Conservation (phyloP, 2,888 invertebrate genomes). For the Platypus cylindrus region DNA sequence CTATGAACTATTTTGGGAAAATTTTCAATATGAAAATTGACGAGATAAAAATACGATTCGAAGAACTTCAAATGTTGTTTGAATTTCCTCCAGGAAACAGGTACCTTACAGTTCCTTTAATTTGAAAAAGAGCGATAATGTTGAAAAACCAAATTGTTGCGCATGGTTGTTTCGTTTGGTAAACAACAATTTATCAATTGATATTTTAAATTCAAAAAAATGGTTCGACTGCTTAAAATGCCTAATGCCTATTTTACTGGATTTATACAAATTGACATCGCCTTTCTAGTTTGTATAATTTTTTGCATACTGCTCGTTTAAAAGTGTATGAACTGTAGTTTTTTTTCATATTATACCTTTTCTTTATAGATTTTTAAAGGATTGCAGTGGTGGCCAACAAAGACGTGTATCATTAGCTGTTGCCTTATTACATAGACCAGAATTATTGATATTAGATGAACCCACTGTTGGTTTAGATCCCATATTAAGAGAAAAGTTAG, state of each 20-base stretch:
- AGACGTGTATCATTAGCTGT: conserved; percentile 80
- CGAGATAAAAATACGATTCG: conserved; percentile 49
- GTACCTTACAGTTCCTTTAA: too few relatives aligned
- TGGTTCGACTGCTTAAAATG: too few relatives aligned
- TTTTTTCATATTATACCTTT: neutral
- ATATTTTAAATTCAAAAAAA: too few relatives aligned
- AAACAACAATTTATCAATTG: too few relatives aligned
- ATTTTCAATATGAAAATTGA: conserved; percentile 64
- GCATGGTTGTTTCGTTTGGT: too few relatives aligned
- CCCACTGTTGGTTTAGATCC: conserved; percentile 93
- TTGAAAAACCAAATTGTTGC: too few relatives aligned
- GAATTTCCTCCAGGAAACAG: conserved; percentile 59
- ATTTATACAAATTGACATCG: too few relatives aligned
- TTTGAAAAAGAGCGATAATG: too few relatives aligned
- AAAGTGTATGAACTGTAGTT: neutral
- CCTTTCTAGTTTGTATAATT: neutral
- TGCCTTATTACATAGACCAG: conserved; percentile 78
- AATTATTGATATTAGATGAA: conserved; percentile 80
- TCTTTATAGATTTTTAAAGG: conserved; percentile 47
- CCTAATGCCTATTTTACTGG: too few relatives aligned
- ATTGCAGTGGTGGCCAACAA: conserved; percentile 82
- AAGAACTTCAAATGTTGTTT: conserved; percentile 55
- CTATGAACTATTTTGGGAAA: conserved; percentile 75
- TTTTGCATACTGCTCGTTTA: neutral
- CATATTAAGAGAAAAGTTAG: conserved; percentile 64